Evolutionary conservation across 53 echinoderm and acorn worm genomes (phyloP).

Genomic region (Pentamera pediparva): DNA sequence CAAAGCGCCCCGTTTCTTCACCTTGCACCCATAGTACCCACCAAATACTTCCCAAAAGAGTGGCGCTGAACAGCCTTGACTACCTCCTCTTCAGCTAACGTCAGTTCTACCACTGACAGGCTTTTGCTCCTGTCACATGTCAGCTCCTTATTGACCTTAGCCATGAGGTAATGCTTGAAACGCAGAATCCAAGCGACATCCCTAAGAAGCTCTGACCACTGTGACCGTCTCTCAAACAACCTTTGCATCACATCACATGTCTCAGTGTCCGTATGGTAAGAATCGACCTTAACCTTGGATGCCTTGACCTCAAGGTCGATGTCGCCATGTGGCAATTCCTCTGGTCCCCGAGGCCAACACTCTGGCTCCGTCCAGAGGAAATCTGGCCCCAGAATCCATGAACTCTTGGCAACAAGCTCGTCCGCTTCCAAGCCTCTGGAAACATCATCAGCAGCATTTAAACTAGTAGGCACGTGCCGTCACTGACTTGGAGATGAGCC

Average conservation of each 20-base stretch:
- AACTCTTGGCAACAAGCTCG: constrained; percentile 47
- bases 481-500: constrained; percentile 35
- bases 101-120: constrained; percentile 28
- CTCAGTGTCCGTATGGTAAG: not conserved
- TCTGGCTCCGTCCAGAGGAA: constrained; percentile 26
- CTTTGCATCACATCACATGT: not conserved
- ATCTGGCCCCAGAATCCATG: constrained; percentile 33
- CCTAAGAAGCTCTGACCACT: constrained; percentile 19
- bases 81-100: constrained; percentile 27
- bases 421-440: constrained; percentile 51
- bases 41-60: not conserved
- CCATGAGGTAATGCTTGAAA: not conserved
- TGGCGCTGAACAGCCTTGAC: constrained; percentile 25
- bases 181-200: constrained; percentile 29
- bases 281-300: not conserved
- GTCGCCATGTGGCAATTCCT: constrained; percentile 15
- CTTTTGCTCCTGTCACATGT: too few species aligned
- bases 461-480: constrained; percentile 39
- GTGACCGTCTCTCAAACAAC: not conserved
- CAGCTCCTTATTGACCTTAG: not conserved
- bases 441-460: constrained; percentile 69
- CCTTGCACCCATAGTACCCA: not conserved
- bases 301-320: too few species aligned
- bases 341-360: constrained; percentile 14
- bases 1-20: not conserved